A percentile compares a stretch with the other conserved stretches of the same genome.
These are phyloP conservation scores for Seriola quinqueradiata DNA, from an alignment of 2,113 vertebrate species.

Conservation along the genomic window DNA sequence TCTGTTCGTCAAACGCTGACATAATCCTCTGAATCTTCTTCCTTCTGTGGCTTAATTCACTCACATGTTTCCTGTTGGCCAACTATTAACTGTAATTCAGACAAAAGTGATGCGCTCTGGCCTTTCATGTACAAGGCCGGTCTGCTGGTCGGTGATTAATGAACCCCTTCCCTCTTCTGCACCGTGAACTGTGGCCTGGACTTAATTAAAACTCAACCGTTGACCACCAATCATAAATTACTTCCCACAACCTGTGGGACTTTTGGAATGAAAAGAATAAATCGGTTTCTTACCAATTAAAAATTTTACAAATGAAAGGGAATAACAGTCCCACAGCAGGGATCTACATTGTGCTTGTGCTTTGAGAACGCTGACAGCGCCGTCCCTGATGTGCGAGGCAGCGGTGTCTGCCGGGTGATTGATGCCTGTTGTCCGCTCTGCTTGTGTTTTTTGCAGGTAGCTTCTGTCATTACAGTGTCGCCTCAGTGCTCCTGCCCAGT, in stretches of 20 bases:
- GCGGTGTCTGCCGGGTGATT: constrained; percentile 43
- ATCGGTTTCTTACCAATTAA: constrained; percentile 67
- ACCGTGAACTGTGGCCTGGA: constrained; percentile 72
- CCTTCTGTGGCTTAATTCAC: constrained; percentile 36
- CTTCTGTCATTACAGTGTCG: constrained; percentile 59
- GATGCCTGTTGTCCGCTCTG: constrained; percentile 68
- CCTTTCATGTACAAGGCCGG: constrained; percentile 54
- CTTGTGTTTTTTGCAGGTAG: constrained; percentile 76
- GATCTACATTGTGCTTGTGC: not conserved
- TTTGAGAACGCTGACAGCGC: not conserved
- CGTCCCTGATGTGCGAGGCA: not conserved
- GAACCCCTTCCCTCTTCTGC: constrained; percentile 73
- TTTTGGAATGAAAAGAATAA: constrained; percentile 65
- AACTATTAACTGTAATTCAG: constrained; percentile 59
- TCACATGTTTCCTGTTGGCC: constrained; percentile 48
- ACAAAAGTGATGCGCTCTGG: constrained; percentile 70
- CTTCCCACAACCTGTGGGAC: constrained; percentile 67
- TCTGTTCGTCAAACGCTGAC: not conserved
- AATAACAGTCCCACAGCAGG: constrained; percentile 20
- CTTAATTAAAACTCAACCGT: constrained; percentile 80
- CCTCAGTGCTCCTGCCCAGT: constrained; percentile 38
- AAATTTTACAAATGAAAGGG: constrained; percentile 62
- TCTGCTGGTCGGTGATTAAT: constrained; percentile 75
- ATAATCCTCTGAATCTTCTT: constrained; percentile 8
- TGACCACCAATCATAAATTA: constrained; percentile 81